phyloP scores from a whole-genome alignment of 2,113 vertebrate genomes.

The Podocnemis expansa region DNA sequence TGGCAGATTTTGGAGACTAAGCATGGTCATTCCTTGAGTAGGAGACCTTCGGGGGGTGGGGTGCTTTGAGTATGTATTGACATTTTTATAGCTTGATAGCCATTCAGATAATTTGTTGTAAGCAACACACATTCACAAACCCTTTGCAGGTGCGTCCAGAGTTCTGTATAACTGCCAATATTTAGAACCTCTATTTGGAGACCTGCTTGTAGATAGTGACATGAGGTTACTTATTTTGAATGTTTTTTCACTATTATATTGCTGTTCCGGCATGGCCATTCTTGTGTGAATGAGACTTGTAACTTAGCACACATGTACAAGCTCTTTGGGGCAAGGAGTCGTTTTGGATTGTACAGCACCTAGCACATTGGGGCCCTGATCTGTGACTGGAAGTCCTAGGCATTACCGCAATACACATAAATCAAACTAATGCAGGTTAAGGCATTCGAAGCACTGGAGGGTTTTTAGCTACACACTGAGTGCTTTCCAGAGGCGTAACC shows the following conservation, averaged over 20 bases:
- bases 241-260: background rate
- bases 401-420: background rate
- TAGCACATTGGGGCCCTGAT: background rate
- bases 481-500: no score
- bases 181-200: background rate
- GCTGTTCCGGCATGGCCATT: background rate
- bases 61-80: background rate
- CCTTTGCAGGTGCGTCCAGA: fast-evolving
- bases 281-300: background rate
- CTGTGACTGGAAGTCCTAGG: no score
- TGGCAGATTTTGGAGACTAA: background rate
- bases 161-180: background rate
- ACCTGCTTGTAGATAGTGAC: fast-evolving
- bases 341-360: background rate
- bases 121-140: background rate
- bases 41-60: background rate
- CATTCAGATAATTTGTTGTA: background rate
- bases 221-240: fast-evolving
- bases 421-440: background rate
- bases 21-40: background rate
- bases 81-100: background rate
- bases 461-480: background rate
- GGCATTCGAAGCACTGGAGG: background rate
- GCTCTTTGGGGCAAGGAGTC: background rate
- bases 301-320: background rate